These are phyloP conservation scores for Rhinolophus sinicus DNA, from an alignment of 2,113 vertebrate species.

Conservation along the genomic window DNA sequence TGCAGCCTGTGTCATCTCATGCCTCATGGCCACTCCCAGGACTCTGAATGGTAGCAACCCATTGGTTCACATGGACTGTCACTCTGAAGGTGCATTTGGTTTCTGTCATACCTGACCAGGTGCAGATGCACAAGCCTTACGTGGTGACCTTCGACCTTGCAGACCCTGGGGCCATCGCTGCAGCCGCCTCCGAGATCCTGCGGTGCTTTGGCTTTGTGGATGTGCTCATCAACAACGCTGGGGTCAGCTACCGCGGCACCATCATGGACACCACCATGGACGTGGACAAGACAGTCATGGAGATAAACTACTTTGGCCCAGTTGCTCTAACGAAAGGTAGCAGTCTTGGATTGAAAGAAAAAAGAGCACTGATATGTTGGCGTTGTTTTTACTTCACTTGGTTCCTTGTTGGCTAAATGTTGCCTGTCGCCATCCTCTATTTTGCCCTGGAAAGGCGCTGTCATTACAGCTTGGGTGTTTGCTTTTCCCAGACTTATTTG, in stretches of 20 bases:
- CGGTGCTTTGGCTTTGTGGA: constrained; percentile 91
- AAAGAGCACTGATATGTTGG: background rate
- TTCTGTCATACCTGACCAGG: constrained; percentile 54
- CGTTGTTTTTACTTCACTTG: background rate
- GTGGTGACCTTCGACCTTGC: constrained; percentile 93
- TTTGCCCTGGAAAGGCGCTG: background rate
- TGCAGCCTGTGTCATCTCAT: background rate
- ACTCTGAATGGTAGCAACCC: background rate
- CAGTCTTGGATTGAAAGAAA: background rate
- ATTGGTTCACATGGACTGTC: background rate
- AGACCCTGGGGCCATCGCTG: constrained; percentile 82
- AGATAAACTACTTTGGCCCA: constrained; percentile 97
- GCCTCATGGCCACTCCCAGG: background rate
- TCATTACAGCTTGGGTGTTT: background rate
- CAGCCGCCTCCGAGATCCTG: constrained; percentile 91
- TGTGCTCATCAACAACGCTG: constrained; percentile 96
- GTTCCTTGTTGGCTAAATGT: background rate
- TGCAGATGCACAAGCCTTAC: constrained; percentile 88
- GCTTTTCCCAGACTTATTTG: background rate
- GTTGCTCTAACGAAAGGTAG: constrained; percentile 96
- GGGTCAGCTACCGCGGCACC: constrained; percentile 95
- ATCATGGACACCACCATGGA: constrained; percentile 90
- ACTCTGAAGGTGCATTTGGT: background rate
- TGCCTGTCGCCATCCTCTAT: background rate
- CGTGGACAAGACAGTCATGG: constrained; percentile 95